Evolutionary conservation across 2,113 vertebrate genomes (phyloP).

Genomic region (Butorides virescens): DNA sequence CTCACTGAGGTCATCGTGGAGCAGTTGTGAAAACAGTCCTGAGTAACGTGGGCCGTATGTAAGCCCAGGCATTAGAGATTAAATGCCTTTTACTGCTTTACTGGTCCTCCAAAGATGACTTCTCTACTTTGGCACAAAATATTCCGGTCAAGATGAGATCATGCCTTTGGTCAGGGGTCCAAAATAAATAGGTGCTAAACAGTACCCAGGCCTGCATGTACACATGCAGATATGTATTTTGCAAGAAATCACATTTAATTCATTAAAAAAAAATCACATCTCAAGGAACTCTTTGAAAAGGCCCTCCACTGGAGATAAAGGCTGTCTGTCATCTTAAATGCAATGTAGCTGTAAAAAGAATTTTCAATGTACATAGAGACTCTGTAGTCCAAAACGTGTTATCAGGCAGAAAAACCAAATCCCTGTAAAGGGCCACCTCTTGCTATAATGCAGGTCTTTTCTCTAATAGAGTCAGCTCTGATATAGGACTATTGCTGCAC

Average conservation of each 20-base stretch:
- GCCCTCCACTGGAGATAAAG: background rate
- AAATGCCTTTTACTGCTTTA: background rate
- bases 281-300: background rate
- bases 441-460: conserved; percentile 43
- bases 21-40: background rate
- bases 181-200: background rate
- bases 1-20: background rate
- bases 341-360: background rate
- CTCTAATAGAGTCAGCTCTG: conserved; percentile 33
- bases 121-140: background rate
- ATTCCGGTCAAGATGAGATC: background rate
- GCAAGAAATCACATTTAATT: background rate
- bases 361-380: background rate
- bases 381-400: background rate
- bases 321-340: conserved; percentile 31
- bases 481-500: conserved; percentile 13
- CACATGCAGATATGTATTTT: background rate
- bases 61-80: background rate
- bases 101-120: background rate
- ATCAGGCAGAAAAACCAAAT: conserved; percentile 1
- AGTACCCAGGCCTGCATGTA: background rate
- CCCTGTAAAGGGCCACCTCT: conserved; percentile 13
- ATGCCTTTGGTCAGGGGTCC: background rate
- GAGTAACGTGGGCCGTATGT: background rate
- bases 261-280: background rate